These are phyloP conservation scores for Lucinisca nassula DNA, from an alignment of 2,888 invertebrate species.

Conservation along the genomic window DNA sequence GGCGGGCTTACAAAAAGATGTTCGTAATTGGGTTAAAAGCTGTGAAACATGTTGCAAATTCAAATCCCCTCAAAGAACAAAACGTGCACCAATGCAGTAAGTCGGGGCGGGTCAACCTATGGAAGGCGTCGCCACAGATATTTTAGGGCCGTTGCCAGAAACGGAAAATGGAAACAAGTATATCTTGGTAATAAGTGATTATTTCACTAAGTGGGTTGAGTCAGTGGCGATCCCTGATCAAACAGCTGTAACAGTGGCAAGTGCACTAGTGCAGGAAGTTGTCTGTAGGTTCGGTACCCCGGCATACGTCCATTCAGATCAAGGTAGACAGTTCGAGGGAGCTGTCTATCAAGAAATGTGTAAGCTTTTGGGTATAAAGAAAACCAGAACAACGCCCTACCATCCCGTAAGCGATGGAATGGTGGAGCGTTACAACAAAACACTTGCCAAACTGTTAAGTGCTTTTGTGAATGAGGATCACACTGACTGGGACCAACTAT, in stretches of 20 bases:
- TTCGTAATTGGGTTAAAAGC: background rate
- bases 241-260: constrained; percentile 20
- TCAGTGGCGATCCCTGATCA: constrained; percentile 7
- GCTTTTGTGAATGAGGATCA: constrained; percentile 50
- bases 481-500: constrained; percentile 12
- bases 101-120: constrained; percentile 13
- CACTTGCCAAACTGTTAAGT: constrained; percentile 33
- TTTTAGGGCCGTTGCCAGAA: constrained; percentile 16
- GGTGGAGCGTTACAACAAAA: too few relatives aligned
- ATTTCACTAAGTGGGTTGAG: constrained; percentile 15
- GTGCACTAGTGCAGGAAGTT: constrained; percentile 9
- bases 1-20: constrained; percentile 13
- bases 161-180: constrained; percentile 6
- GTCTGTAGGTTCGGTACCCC: constrained; percentile 32
- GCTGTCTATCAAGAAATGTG: constrained; percentile 46
- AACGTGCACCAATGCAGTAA: constrained; percentile 26
- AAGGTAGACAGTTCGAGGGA: constrained; percentile 31
- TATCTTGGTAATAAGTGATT: constrained; percentile 15
- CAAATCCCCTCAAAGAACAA: background rate
- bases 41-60: constrained; percentile 14
- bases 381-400: constrained; percentile 45
- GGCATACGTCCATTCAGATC: constrained; percentile 31
- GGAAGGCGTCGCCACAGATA: constrained; percentile 14
- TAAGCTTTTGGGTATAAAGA: constrained; percentile 19
- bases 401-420: constrained; percentile 40